Conservation (phyloP, 2,797 vertebrate species). For the Hydrophis major region DNA sequence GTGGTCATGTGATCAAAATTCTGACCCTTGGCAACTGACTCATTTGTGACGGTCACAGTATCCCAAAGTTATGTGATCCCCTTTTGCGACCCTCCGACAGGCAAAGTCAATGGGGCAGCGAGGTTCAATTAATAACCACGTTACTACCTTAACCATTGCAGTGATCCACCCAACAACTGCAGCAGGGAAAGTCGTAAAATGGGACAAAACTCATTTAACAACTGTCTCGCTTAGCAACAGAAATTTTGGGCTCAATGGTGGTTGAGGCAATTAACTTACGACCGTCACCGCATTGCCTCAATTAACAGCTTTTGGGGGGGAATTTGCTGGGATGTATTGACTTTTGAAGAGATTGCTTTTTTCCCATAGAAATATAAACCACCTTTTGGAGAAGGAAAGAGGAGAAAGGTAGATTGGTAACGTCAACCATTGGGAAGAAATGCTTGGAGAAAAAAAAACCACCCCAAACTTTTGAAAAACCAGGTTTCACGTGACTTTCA, state of each 20-base stretch:
- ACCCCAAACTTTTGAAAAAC: background rate
- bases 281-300: background rate
- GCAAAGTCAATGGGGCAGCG: background rate
- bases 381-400: background rate
- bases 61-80: background rate
- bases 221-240: background rate
- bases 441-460: background rate
- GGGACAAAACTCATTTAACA: background rate
- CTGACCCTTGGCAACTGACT: background rate
- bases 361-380: background rate
- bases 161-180: background rate
- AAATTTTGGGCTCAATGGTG: background rate
- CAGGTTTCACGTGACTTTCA: background rate
- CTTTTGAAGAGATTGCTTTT: background rate
- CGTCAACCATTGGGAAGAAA: background rate
- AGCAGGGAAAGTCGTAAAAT: background rate
- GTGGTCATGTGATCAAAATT: background rate
- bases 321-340: too few species aligned
- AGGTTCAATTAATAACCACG: background rate
- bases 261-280: too few species aligned
- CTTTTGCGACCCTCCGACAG: background rate
- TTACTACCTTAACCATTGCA: background rate
- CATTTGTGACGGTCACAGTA: background rate
- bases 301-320: background rate
- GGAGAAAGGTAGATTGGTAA: too few species aligned